phyloP scores from a whole-genome alignment of 2,113 vertebrate genomes.

The Desmodus rotundus region DNA sequence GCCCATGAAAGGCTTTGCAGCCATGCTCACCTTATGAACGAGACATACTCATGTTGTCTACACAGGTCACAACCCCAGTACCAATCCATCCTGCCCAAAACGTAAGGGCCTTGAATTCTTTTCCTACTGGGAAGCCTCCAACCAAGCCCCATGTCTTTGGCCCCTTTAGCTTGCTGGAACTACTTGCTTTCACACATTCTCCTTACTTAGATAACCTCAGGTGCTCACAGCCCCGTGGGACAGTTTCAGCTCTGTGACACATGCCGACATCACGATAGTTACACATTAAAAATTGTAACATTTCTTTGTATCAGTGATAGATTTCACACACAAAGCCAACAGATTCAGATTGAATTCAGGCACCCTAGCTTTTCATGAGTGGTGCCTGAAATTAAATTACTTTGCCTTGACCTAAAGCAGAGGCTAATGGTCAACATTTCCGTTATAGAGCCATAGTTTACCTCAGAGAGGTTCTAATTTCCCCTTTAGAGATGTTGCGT shows the following conservation, averaged over 20 bases:
- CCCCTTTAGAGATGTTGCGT: background rate
- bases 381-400: slow-evolving; percentile 18
- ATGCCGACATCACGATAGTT: background rate
- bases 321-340: slow-evolving; percentile 24
- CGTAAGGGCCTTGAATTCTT: background rate
- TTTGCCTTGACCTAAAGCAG: slow-evolving; percentile 4
- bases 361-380: slow-evolving; percentile 1
- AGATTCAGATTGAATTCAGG: slow-evolving; percentile 18
- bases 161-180: background rate
- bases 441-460: background rate
- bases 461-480: slow-evolving; percentile 28
- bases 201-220: background rate
- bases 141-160: background rate
- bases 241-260: background rate
- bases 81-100: background rate
- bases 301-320: background rate
- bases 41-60: background rate
- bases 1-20: background rate
- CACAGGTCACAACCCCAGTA: background rate
- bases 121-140: background rate
- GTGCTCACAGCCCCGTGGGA: background rate
- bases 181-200: background rate
- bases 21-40: background rate
- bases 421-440: background rate
- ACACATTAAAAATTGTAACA: background rate